Evolutionary conservation across 2,113 vertebrate genomes (phyloP).

Genomic region (Pteruthius melanotis): DNA sequence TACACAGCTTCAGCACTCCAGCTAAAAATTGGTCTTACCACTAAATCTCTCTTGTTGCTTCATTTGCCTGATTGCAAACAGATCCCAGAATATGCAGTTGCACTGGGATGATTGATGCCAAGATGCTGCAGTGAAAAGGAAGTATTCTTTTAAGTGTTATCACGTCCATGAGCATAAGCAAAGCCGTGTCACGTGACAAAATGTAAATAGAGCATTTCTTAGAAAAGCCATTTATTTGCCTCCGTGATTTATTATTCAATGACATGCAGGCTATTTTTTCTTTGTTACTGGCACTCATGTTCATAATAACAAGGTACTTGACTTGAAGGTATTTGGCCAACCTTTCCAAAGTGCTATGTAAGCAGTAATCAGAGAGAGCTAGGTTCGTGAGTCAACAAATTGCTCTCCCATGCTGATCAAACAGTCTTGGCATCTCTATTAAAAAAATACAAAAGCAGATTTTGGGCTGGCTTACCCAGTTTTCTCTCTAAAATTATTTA

Average conservation of each 20-base stretch:
- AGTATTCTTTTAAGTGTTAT: conserved; percentile 11
- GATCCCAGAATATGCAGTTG: background rate
- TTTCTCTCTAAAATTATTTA: conserved; percentile 49
- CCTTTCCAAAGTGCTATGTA: conserved; percentile 24
- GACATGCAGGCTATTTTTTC: conserved; percentile 26
- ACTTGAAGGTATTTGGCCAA: conserved; percentile 56
- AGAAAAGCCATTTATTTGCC: conserved; percentile 38
- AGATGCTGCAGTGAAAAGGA: conserved; percentile 2
- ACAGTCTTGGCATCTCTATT: conserved; percentile 26
- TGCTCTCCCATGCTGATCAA: conserved; percentile 55
- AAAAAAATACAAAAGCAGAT: conserved; percentile 39
- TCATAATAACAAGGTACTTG: conserved; percentile 42
- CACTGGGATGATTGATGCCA: conserved; percentile 9
- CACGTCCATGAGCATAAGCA: background rate
- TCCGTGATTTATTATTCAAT: conserved; percentile 35
- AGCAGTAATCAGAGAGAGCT: conserved; percentile 51
- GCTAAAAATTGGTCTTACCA: background rate
- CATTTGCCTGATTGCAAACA: conserved; percentile 15
- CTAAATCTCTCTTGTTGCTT: background rate
- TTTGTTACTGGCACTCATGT: conserved; percentile 24
- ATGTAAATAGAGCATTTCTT: conserved; percentile 38
- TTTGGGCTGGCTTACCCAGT: conserved; percentile 15
- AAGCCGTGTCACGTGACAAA: background rate
- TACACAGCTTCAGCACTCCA: background rate
- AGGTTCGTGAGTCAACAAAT: conserved; percentile 32